Conservation (phyloP, 2,888 invertebrate species). For the Tanypteryx hageni region DNA sequence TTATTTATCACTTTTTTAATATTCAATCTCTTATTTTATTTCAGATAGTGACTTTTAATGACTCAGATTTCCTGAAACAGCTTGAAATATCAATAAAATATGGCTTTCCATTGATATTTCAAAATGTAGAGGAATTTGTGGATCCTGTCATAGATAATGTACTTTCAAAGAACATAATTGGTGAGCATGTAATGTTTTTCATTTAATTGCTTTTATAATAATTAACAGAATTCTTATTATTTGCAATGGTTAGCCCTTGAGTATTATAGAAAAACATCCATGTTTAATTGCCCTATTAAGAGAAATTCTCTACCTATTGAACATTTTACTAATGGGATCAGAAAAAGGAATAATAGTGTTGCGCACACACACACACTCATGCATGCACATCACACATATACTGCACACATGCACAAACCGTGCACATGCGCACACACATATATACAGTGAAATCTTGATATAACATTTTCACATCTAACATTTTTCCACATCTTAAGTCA, state of each 20-base stretch:
- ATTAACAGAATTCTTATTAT: neutral
- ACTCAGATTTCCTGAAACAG: conserved; percentile 89
- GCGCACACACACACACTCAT: no score
- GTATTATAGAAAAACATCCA: neutral
- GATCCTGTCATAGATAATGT: conserved; percentile 94
- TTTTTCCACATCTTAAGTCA: no score
- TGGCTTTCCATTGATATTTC: conserved; percentile 91
- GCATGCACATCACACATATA: no score
- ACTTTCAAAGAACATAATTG: conserved; percentile 89
- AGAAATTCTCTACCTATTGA: no score
- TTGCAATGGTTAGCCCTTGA: neutral
- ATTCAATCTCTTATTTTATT: neutral
- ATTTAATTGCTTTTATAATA: neutral
- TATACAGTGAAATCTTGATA: no score
- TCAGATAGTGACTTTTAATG: conserved; percentile 84
- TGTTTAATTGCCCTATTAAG: neutral
- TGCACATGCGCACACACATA: no score
- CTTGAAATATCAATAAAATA: conserved; percentile 93
- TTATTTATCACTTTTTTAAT: no score
- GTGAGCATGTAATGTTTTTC: conserved; percentile 73
- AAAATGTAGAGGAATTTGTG: conserved; percentile 94
- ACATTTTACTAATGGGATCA: no score
- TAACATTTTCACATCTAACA: no score
- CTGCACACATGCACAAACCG: no score
- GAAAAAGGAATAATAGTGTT: no score